Conservation (phyloP, 2,797 vertebrate genomes). For the Rhinatrema bivittatum region DNA sequence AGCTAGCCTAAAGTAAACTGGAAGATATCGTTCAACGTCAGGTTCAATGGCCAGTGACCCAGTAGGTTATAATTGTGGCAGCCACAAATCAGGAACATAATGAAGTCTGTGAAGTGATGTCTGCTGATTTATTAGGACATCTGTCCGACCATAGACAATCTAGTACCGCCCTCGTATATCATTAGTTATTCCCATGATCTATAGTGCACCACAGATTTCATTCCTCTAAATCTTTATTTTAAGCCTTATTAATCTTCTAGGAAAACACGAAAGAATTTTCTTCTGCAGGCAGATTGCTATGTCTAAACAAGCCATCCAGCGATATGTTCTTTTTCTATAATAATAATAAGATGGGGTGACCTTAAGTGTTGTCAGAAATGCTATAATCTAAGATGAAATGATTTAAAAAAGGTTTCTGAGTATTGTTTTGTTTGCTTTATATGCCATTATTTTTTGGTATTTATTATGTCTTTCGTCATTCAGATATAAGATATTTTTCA, state of each 20-base stretch:
- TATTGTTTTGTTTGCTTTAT: slow-evolving; percentile 17
- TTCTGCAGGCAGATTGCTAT: slow-evolving; percentile 6
- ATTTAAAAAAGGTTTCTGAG: slow-evolving; percentile 16
- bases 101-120: slow-evolving; percentile 38
- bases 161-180: slow-evolving; percentile 8
- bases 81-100: slow-evolving; percentile 40
- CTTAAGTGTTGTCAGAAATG: slow-evolving; percentile 13
- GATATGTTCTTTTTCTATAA: no score
- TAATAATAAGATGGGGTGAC: slow-evolving; percentile 1
- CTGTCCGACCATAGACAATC: slow-evolving; percentile 37
- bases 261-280: slow-evolving; percentile 18
- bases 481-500: slow-evolving; percentile 9
- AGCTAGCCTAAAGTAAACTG: slow-evolving; percentile 13
- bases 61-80: slow-evolving; percentile 20
- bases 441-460: slow-evolving; percentile 20
- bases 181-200: slow-evolving; percentile 36
- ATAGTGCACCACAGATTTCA: slow-evolving; percentile 5
- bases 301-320: not conserved
- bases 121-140: slow-evolving; percentile 42
- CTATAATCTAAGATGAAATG: slow-evolving; percentile 21
- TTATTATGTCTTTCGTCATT: slow-evolving; percentile 8
- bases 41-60: slow-evolving; percentile 32
- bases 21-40: slow-evolving; percentile 39
- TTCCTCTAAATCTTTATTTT: slow-evolving; percentile 15
- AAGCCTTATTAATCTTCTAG: slow-evolving; percentile 19